Base-by-base conservation (phyloP, 2,113 vertebrate genomes). In the Menidia beryllina region DNA sequence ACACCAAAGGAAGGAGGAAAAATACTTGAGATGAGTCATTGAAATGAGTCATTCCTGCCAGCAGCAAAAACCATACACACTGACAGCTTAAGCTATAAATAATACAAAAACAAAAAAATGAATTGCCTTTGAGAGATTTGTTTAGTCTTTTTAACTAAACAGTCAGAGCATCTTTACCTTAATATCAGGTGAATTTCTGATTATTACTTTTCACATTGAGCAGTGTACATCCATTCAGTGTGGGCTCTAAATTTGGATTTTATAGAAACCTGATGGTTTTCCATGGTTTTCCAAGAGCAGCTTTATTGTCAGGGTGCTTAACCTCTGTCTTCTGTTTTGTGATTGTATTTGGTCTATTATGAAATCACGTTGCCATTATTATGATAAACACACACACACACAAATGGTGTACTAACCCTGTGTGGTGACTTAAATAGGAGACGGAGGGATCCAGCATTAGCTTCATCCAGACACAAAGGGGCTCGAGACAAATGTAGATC, bases 391-490 rank as follows among this genome's bases (percentile, higher is more conserved):
- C 39, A 43, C 21, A 24, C 4, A 59, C 41, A 50, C 39, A 61
- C 60, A 51, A 34, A 34, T n/a, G n/a, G n/a, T n/a, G n/a, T n/a
- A n/a, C n/a, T n/a, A 45, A 47, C 1, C 21, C 0, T 72, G 62
- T 15, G 3, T 8, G 50, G 57, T 82, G 77, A 83, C 57, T 86
- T 83, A 74, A 43, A n/a, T n/a, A 58, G 8, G 19, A 62, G 43
- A 26, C n/a, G 53, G 19, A 21, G 49, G 61, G 65, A 7, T 49
- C 59, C 54, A 56, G n/a, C 41, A 62, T 67, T 26, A 62, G 63
- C 63, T 49, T 41, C 27, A 3, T 21, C 24, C 23, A 78, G 74
- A 83, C 85, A 87, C 72, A 85, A 89, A 79, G 86, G 66, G 62
- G 51, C 72, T 72, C 64, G 51, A 47, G 23, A 50, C 30, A 27